phyloP scores from a whole-genome alignment of 2,797 vertebrate genomes.

The Vipera latastei region DNA sequence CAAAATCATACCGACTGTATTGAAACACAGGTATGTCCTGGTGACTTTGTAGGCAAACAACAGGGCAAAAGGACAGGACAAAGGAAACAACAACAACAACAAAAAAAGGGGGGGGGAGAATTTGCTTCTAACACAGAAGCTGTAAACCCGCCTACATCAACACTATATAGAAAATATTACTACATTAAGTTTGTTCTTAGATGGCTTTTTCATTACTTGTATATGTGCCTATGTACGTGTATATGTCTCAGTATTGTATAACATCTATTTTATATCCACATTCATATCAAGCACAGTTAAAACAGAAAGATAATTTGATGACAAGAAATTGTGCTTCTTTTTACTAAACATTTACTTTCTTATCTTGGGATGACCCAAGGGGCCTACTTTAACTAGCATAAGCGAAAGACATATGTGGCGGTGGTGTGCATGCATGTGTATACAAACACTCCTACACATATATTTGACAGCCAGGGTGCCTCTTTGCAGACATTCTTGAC shows the following conservation, averaged over 20 bases:
- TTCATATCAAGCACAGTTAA: slow-evolving; percentile 34
- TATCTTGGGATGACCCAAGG: slow-evolving; percentile 19
- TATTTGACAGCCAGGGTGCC: background rate
- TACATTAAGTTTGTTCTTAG: slow-evolving; percentile 26
- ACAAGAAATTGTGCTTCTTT: slow-evolving; percentile 32
- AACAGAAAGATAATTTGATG: slow-evolving; percentile 5
- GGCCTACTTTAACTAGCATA: slow-evolving; percentile 45
- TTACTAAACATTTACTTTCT: slow-evolving; percentile 12
- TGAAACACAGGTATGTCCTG: background rate
- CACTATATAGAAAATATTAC: slow-evolving; percentile 27
- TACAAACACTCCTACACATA: background rate
- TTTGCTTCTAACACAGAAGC: slow-evolving; percentile 4
- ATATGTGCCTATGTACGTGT: background rate
- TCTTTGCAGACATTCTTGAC: background rate
- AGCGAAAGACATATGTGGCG: background rate
- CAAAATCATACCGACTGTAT: background rate
- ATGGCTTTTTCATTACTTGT: slow-evolving; percentile 41
- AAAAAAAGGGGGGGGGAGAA: background rate
- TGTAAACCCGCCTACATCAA: slow-evolving; percentile 37
- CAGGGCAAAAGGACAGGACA: background rate
- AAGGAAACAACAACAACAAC: background rate
- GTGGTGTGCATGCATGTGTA: background rate
- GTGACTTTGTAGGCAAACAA: background rate
- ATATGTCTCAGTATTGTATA: background rate
- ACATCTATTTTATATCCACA: slow-evolving; percentile 37